A percentile compares a stretch with the other conserved stretches of the same genome.
Evolutionary conservation across 2,113 vertebrate genomes (phyloP).

Genomic region (Pungitius pungitius): DNA sequence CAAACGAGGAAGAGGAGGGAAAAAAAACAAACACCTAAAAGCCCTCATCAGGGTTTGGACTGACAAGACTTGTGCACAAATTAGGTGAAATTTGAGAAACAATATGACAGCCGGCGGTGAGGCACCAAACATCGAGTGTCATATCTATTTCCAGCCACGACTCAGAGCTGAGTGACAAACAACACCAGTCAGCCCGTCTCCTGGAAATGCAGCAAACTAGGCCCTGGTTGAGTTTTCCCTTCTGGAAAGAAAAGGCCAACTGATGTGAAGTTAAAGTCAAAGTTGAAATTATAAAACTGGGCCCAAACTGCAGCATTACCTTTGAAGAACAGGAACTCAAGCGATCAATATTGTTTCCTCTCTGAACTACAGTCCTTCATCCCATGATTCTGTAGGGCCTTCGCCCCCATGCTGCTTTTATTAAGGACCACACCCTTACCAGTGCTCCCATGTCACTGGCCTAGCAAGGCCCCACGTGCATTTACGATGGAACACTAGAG

Average conservation of each 20-base stretch:
- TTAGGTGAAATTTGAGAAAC: constrained; percentile 79
- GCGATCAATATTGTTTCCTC: constrained; percentile 18
- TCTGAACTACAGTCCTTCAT: constrained; percentile 28
- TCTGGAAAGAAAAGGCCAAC: constrained; percentile 39
- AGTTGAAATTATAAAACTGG: constrained; percentile 43
- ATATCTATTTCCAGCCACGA: constrained; percentile 76
- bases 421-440: constrained; percentile 73
- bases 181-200: constrained; percentile 66
- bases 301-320: constrained; percentile 18
- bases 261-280: constrained; percentile 60
- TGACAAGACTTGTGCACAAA: constrained; percentile 79
- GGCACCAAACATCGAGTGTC: constrained; percentile 76
- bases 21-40: constrained; percentile 67
- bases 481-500: constrained; percentile 71
- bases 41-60: constrained; percentile 73
- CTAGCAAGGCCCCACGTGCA: constrained; percentile 59
- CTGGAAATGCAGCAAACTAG: constrained; percentile 64
- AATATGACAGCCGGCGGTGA: constrained; percentile 74
- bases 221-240: constrained; percentile 47
- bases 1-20: constrained; percentile 2
- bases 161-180: constrained; percentile 75
- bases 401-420: constrained; percentile 62
- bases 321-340: constrained; percentile 27
- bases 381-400: constrained; percentile 53
- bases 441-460: constrained; percentile 65